phyloP scores from a whole-genome alignment of 2,888 invertebrate genomes.

The Napeogenes inachia region DNA sequence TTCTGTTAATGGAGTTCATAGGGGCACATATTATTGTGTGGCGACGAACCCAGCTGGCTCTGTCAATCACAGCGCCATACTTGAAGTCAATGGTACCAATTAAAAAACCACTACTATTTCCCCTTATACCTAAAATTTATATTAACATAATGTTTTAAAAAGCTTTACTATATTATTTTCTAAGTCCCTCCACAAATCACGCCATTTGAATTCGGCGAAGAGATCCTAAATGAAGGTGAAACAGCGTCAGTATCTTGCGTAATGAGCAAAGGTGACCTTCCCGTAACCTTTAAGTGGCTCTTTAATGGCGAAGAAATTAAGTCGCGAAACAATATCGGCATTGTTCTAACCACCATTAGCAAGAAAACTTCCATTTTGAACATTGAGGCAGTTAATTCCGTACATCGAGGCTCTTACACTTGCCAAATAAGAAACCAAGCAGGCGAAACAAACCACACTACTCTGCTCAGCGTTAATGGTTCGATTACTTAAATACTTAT shows the following conservation, averaged over 20 bases:
- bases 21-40: conserved; percentile 86
- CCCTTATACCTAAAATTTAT: too few species aligned
- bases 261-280: conserved; percentile 88
- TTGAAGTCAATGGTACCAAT: conserved; percentile 84
- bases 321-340: conserved; percentile 74
- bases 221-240: conserved; percentile 84
- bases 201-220: conserved; percentile 85
- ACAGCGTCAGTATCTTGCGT: conserved; percentile 84
- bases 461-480: conserved; percentile 80
- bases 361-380: conserved; percentile 81
- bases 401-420: conserved; percentile 81
- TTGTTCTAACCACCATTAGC: conserved; percentile 78
- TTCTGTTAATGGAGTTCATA: conserved; percentile 81
- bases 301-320: conserved; percentile 73
- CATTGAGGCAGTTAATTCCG: conserved; percentile 79
- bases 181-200: conserved; percentile 85
- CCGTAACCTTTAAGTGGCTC: conserved; percentile 86
- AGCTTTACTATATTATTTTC: conserved; percentile 34
- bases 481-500: conserved; percentile 39
- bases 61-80: conserved; percentile 81
- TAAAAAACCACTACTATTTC: conserved; percentile 38
- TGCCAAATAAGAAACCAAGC: conserved; percentile 81
- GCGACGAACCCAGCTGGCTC: conserved; percentile 84
- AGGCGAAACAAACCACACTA: conserved; percentile 78
- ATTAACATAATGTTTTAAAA: too few species aligned